Base-by-base conservation (phyloP, 2,888 invertebrate species). In the Cheilosia urbana region DNA sequence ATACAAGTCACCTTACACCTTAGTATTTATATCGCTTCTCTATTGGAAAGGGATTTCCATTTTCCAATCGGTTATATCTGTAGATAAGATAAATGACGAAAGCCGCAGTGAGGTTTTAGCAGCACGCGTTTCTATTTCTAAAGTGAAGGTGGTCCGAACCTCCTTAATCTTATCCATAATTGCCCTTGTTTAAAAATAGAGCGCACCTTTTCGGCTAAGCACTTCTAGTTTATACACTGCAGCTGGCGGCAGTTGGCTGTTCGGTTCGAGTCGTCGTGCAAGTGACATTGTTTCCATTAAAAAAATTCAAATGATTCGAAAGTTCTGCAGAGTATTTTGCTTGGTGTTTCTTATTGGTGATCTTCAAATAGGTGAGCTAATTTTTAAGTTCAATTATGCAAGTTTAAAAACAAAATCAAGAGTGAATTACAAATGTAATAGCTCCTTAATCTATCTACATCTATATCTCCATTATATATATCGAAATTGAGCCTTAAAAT, bases 351-450 rank as follows among this genome's bases (percentile, higher is more conserved):
- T 91, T 0, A 91, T 91, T 89, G 89, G 89, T 53, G 92, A 91
- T 89, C 90, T 91, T 89, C 90, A 90, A 49, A 89, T 90, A 81
- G 89, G 92, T 91, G 88, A 91, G 92, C 91, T 21, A 6, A 13
- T 47, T 24, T 51, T 24, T 9, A 51, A 21, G 4, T 24, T 51
- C 24, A 5, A 24, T 5, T 21, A 19, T 21, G 13, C 13, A 13
- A 13, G 13, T 37, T 37, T 4, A 1, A 4, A 37, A 37, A 37
- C 4, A 37, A 11, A 37, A 37, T 9, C 30, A 13, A 37, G 13
- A 13, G 4, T 37, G 37, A 4, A 4, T 13, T 37, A 3, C 4
- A 37, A 37, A 4, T 37, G 11, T 13, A 37, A 13, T 13, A 37
- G 37, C 37, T 37, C 3, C 11, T 37, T 37, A 13, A 3, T n/a